phyloP scores from a whole-genome alignment of 2,797 vertebrate species.

The Harpagifer antarcticus region DNA sequence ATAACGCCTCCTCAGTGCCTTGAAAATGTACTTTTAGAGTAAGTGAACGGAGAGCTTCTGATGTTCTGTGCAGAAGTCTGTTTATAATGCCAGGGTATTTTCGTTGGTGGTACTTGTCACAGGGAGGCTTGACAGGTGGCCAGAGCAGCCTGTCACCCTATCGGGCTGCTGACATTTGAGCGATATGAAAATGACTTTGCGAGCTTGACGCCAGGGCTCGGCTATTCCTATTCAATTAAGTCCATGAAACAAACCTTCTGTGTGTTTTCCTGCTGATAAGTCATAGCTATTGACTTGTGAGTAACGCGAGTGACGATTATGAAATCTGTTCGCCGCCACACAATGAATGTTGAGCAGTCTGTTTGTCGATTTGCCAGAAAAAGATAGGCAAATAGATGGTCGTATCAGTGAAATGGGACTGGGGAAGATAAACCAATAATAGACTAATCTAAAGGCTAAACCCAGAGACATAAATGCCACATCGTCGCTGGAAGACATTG shows the following conservation, averaged over 20 bases:
- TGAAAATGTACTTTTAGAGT: slow-evolving; percentile 15
- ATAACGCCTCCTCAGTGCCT: background rate
- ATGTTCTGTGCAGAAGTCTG: slow-evolving; percentile 17
- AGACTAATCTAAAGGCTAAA: slow-evolving; percentile 62
- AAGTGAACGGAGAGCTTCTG: slow-evolving; percentile 22
- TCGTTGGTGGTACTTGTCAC: slow-evolving; percentile 50
- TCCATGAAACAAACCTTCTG: slow-evolving; percentile 74
- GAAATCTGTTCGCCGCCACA: slow-evolving; percentile 71
- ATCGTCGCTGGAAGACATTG: slow-evolving; percentile 47
- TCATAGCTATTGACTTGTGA: slow-evolving; percentile 80
- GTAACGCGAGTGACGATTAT: slow-evolving; percentile 69
- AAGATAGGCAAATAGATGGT: slow-evolving; percentile 70
- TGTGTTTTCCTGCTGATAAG: slow-evolving; percentile 83
- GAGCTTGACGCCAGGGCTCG: slow-evolving; percentile 58
- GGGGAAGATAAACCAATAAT: slow-evolving; percentile 69
- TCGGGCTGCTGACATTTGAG: slow-evolving; percentile 76
- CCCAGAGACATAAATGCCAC: slow-evolving; percentile 59
- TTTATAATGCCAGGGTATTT: slow-evolving; percentile 46
- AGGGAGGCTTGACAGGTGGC: slow-evolving; percentile 70
- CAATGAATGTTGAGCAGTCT: slow-evolving; percentile 72
- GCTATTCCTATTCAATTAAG: slow-evolving; percentile 81
- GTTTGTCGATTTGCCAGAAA: slow-evolving; percentile 71
- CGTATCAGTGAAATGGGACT: slow-evolving; percentile 66
- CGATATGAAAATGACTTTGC: slow-evolving; percentile 78
- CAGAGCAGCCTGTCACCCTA: slow-evolving; percentile 67